phyloP scores from a whole-genome alignment of 2,113 vertebrate species.

The Hemibagrus wyckioides region DNA sequence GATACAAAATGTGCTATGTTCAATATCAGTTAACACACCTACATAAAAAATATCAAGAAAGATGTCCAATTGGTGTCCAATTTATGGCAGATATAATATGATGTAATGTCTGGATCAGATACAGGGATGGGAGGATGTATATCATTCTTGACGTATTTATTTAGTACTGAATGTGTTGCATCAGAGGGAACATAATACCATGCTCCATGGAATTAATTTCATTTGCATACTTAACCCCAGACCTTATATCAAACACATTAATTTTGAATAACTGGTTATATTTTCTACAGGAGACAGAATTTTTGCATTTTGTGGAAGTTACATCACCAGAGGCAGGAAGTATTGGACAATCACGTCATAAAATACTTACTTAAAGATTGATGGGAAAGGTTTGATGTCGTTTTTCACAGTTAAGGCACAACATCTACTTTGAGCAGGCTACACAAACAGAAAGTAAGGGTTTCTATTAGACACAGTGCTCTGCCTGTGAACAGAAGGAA shows the following conservation, averaged over 20 bases:
- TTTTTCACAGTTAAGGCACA: neutral
- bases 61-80: neutral
- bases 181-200: neutral
- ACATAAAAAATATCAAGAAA: no score
- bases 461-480: constrained; percentile 20
- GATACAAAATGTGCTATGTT: no score
- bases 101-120: constrained; percentile 16
- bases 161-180: neutral
- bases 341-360: constrained; percentile 28
- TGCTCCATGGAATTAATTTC: constrained; percentile 8
- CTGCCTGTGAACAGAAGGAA: neutral
- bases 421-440: neutral
- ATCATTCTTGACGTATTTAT: constrained; percentile 31
- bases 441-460: neutral
- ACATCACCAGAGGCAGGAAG: constrained; percentile 20
- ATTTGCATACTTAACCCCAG: constrained; percentile 15
- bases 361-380: constrained; percentile 34
- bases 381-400: constrained; percentile 16
- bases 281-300: neutral
- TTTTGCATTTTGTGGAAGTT: constrained; percentile 14
- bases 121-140: constrained; percentile 17
- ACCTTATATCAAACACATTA: constrained; percentile 17
- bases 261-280: neutral
- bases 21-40: no score
- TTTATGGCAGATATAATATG: constrained; percentile 29